phyloP scores from a whole-genome alignment of 2,797 vertebrate genomes.

The Eulemur rubriventer region DNA sequence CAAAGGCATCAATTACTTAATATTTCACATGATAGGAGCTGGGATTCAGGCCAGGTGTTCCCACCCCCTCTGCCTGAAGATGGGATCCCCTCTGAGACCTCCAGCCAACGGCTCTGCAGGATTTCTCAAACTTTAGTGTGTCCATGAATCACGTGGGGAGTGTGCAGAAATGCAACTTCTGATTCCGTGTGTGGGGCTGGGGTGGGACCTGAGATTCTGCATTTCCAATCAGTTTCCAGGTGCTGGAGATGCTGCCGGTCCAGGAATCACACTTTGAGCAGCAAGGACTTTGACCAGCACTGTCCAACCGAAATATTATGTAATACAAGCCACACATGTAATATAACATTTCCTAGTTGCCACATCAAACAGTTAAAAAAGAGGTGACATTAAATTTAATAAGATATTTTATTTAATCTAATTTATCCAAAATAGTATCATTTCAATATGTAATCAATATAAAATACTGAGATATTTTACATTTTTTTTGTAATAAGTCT shows the following conservation, averaged over 20 bases:
- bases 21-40: rapidly evolving
- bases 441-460: neutral
- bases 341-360: neutral
- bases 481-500: neutral
- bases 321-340: neutral
- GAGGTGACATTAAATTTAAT: neutral
- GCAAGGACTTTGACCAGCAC: neutral
- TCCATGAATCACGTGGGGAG: no score
- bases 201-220: neutral
- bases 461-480: neutral
- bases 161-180: neutral
- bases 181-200: no score
- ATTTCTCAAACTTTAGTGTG: rapidly evolving
- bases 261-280: neutral
- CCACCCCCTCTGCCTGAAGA: neutral
- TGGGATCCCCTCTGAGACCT: neutral
- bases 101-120: neutral
- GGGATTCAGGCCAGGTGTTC: neutral
- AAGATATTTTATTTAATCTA: neutral
- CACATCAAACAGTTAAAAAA: neutral
- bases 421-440: neutral
- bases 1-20: neutral
- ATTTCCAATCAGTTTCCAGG: neutral
- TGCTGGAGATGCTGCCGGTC: neutral
- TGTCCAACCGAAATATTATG: neutral